Evolutionary conservation across 64 coral and sea anemone species (phyloP).

Genomic region (Exaiptasia diaphana): DNA sequence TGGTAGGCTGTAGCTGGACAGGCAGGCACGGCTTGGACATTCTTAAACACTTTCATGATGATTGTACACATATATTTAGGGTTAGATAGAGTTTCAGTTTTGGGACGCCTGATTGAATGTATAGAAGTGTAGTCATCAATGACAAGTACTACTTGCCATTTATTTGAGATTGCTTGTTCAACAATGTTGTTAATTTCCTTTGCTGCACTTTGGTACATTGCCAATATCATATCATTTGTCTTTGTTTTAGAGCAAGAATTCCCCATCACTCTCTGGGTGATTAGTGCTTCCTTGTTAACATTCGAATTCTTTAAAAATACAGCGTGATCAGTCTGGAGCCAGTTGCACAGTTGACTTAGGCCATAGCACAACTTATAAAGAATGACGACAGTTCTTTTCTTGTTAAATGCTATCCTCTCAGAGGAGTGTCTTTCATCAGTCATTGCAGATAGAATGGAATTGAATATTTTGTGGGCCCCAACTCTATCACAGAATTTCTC

Average conservation of each 20-base stretch:
- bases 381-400: conserved; percentile 5
- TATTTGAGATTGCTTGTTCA: conserved; percentile 28
- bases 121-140: conserved; percentile 59
- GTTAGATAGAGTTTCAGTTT: neutral
- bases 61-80: conserved; percentile 45
- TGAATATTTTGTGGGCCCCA: neutral
- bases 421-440: neutral
- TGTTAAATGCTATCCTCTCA: neutral
- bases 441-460: neutral
- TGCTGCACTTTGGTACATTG: neutral
- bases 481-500: neutral
- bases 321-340: conserved; percentile 18
- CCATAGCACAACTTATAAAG: conserved; percentile 25
- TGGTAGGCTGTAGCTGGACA: conserved; percentile 3
- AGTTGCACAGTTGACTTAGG: conserved; percentile 11
- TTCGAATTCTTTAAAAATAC: neutral
- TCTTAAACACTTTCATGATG: conserved; percentile 47
- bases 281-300: neutral
- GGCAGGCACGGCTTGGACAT: conserved; percentile 1
- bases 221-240: neutral
- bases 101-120: conserved; percentile 13
- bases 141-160: conserved; percentile 36
- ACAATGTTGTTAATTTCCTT: neutral
- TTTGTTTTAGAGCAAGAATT: neutral
- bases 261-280: conserved; percentile 14